Conservation (phyloP, 30 jellyfish, hydroid and myxozoan species). For the Mastigias papua region DNA sequence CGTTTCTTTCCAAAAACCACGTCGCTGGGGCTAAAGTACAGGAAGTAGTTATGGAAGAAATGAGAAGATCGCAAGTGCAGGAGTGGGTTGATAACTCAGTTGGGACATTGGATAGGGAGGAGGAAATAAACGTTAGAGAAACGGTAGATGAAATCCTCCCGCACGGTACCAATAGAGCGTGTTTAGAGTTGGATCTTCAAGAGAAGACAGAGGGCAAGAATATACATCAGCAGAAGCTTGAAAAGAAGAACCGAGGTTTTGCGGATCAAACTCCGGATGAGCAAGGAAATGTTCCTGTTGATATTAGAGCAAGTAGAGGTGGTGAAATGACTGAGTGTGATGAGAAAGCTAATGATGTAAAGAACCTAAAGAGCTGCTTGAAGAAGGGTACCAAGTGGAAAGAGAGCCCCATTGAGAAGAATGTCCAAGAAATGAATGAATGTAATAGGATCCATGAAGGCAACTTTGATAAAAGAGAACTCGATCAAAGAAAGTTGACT, state of each 20-base stretch:
- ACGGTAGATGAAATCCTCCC: too few relatives aligned
- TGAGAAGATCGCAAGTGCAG: conserved; percentile 51
- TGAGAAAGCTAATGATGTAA: neutral
- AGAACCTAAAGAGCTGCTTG: neutral
- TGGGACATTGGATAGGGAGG: neutral
- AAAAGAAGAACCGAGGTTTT: neutral
- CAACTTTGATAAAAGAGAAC: neutral
- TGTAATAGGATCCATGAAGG: neutral
- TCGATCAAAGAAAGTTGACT: neutral
- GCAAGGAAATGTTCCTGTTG: neutral
- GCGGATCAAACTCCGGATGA: neutral
- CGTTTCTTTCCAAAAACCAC: neutral
- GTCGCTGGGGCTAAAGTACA: neutral
- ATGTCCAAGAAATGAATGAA: neutral
- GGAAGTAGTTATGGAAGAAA: conserved; percentile 5
- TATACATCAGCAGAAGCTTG: neutral
- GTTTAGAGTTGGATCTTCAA: neutral
- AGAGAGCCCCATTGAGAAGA: neutral
- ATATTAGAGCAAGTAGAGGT: neutral
- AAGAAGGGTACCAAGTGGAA: neutral
- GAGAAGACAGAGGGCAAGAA: neutral
- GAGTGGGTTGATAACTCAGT: conserved; percentile 72
- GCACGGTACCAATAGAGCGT: neutral
- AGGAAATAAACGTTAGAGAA: neutral
- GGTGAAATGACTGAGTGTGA: neutral